Base-by-base conservation (phyloP, 92 coral and sea anemone genomes). In the Phymanthus crucifer region DNA sequence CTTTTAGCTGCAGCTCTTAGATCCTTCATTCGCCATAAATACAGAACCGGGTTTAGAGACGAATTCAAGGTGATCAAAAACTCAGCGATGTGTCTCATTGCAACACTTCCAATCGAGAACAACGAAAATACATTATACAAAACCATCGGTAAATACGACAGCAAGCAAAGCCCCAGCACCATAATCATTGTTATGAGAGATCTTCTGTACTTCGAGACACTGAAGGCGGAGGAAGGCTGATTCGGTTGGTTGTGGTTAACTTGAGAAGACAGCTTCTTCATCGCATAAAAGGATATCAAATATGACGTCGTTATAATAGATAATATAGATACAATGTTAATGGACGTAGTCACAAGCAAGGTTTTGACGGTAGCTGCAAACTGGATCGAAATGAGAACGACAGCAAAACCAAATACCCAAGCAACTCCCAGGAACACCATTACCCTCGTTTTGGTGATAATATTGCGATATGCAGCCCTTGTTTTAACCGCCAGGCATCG, bases 1-100 rank as follows among this genome's bases (percentile, higher is more conserved):
- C 32, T n/a, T 24, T 57, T 57, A 14, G 66, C 72, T 12, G 72
- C 72, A 5, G 31, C 72, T 32, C 72, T 14, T 9, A 68, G 23
- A n/a, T 68, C 38, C 16, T 68, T 68, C 72, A 68, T 68, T 68
- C 72, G 38, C 72, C 72, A 68, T 12, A 68, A n/a, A 36, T 68
- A 68, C 40, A 68, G 14, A 3, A 68, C 10, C 3, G 72, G 72
- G 32, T 68, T 68, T 9, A 68, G 72, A 5, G 45, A 10, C 5
- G 72, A 68, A 12, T 21, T 68, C 6, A 68, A 32, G 16, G 40
- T 68, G 18, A 68, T 32, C 3, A 68, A 14, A n/a, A 36, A 32
- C 45, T 68, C 72, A 26, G 40, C 38, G 0, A 68, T 11, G 40
- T 68, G 72, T 68, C 23, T 32, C 38, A 68, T 68, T 18, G 38